A percentile compares a stretch with the other conserved stretches of the same genome.
Evolutionary conservation across 2,888 invertebrate species (phyloP).

Genomic region (Perithous albicinctus): DNA sequence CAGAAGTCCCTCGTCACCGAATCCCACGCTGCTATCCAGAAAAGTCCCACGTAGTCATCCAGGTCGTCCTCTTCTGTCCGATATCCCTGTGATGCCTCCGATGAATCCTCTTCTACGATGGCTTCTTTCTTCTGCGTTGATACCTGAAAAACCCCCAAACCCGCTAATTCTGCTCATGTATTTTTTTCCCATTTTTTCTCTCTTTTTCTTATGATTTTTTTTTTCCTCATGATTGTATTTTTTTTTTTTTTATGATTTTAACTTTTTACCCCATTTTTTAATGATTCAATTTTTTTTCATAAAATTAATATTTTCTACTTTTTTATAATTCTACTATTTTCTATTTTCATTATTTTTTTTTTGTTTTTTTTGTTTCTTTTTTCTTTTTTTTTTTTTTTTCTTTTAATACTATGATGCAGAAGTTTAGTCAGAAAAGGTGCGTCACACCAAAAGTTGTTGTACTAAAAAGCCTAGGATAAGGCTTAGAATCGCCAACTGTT

Average conservation of each 20-base stretch:
- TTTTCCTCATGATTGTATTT: constrained; percentile 30
- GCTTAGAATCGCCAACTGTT: neutral
- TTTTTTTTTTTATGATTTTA: constrained; percentile 38
- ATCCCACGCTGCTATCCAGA: constrained; percentile 9
- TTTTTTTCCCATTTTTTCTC: constrained; percentile 31
- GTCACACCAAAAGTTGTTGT: neutral
- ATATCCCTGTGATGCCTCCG: constrained; percentile 26
- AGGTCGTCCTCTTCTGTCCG: constrained; percentile 23
- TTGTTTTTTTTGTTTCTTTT: constrained; percentile 37
- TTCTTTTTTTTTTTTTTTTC: constrained; percentile 25
- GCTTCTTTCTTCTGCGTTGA: constrained; percentile 69
- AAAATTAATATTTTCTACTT: constrained; percentile 48
- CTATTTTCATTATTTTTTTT: constrained; percentile 29
- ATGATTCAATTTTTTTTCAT: constrained; percentile 40
- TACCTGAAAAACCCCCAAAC: constrained; percentile 62
- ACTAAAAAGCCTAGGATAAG: neutral
- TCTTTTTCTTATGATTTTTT: constrained; percentile 37
- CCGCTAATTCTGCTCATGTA: constrained; percentile 56
- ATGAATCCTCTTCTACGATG: constrained; percentile 65
- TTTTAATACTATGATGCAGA: constrained; percentile 35
- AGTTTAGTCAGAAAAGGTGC: constrained; percentile 16
- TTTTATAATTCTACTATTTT: constrained; percentile 11
- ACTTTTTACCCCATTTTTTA: constrained; percentile 35
- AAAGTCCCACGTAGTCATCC: constrained; percentile 23
- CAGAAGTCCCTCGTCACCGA: neutral